These are phyloP conservation scores for Chymomyza procnemis DNA, from an alignment of 2,888 invertebrate species.

Conservation along the genomic window DNA sequence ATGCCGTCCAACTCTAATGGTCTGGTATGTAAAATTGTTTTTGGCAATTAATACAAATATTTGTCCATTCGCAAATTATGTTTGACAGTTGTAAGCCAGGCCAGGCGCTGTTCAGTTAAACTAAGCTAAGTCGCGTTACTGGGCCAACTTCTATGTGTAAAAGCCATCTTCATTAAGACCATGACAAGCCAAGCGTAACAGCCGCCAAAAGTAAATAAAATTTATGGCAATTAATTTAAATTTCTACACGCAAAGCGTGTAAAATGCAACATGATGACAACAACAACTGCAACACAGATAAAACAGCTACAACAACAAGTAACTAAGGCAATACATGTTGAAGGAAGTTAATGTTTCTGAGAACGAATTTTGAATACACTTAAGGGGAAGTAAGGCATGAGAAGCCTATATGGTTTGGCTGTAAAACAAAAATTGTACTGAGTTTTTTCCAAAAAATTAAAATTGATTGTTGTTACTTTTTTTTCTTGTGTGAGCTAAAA, in stretches of 20 bases:
- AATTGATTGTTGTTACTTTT: too few species aligned
- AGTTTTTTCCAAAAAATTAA: too few species aligned
- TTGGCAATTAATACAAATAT: background rate
- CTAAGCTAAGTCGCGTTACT: background rate
- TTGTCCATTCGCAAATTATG: background rate
- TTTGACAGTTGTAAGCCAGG: background rate
- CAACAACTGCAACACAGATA: slow-evolving; percentile 32
- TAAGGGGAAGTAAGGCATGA: too few species aligned
- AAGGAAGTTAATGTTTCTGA: slow-evolving; percentile 13
- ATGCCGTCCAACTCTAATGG: background rate
- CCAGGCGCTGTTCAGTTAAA: background rate
- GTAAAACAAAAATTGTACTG: too few species aligned
- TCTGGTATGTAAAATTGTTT: background rate
- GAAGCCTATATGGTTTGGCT: too few species aligned
- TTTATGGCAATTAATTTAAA: slow-evolving; percentile 68
- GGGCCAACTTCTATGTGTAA: background rate
- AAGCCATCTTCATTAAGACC: slow-evolving; percentile 17
- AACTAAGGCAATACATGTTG: slow-evolving; percentile 38
- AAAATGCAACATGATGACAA: slow-evolving; percentile 55
- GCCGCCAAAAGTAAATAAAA: slow-evolving; percentile 26
- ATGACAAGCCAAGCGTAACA: slow-evolving; percentile 35
- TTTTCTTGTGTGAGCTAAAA: too few species aligned
- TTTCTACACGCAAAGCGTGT: slow-evolving; percentile 72
- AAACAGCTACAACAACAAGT: slow-evolving; percentile 35
- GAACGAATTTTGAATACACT: slow-evolving; percentile 17